Evolutionary conservation across 1,140 invertebrate species (phyloP).

Genomic region (Nebria ingens): DNA sequence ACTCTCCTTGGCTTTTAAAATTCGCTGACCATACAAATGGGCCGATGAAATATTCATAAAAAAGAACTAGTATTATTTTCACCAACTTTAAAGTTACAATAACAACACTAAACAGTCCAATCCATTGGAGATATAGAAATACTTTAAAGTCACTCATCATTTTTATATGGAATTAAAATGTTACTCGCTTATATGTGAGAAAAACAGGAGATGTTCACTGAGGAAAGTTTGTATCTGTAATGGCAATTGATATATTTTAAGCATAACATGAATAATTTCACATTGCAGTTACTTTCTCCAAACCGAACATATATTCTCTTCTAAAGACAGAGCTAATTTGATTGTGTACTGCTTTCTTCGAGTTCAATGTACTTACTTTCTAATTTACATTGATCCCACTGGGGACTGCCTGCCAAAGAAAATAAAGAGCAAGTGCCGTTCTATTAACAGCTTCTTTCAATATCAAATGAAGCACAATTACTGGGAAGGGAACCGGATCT

Average conservation of each 20-base stretch:
- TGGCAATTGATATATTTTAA: background rate
- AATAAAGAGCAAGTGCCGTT: no score
- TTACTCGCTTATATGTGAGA: background rate
- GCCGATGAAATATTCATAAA: conserved; percentile 36
- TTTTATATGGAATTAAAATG: background rate
- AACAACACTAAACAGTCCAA: conserved; percentile 22
- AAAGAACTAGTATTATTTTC: conserved; percentile 20
- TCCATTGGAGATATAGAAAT: no score
- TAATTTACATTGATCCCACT: background rate
- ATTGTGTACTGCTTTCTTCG: no score
- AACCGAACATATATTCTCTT: background rate
- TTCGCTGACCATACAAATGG: conserved; percentile 32
- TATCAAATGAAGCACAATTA: no score
- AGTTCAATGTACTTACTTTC: background rate
- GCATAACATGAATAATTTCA: background rate
- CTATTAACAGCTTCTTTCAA: no score
- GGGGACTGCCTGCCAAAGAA: no score
- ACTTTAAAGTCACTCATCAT: background rate
- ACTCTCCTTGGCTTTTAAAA: conserved; percentile 35
- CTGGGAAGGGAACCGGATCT: no score
- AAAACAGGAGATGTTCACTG: background rate
- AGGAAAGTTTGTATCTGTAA: background rate
- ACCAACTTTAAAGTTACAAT: conserved; percentile 26
- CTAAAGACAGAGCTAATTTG: no score
- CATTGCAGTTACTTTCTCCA: background rate